These are phyloP conservation scores for Chloromyia formosa DNA, from an alignment of 2,888 invertebrate genomes.

Conservation along the genomic window DNA sequence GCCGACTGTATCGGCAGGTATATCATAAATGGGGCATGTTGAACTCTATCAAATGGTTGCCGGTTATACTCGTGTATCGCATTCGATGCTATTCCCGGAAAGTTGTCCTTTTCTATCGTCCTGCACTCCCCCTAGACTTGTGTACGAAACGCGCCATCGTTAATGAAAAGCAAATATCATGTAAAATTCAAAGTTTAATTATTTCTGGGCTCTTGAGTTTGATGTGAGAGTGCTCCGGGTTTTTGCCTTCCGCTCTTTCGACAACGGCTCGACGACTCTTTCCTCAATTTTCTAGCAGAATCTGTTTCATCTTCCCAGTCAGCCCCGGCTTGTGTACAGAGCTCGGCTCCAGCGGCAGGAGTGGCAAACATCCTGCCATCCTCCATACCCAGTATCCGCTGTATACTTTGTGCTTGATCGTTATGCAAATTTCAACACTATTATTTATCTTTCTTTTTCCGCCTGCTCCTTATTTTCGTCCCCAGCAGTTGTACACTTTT, in stretches of 20 bases:
- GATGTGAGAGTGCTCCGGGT: constrained; percentile 21
- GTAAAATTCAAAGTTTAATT: constrained; percentile 50
- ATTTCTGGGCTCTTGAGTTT: constrained; percentile 46
- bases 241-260: constrained; percentile 3
- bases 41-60: constrained; percentile 38
- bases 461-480: background rate
- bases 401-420: constrained; percentile 31
- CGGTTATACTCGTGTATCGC: constrained; percentile 25
- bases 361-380: constrained; percentile 19
- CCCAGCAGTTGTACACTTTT: background rate
- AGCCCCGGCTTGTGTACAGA: background rate
- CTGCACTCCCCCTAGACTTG: constrained; percentile 24
- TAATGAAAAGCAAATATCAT: constrained; percentile 51
- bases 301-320: constrained; percentile 20
- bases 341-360: background rate
- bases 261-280: constrained; percentile 3
- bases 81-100: constrained; percentile 3
- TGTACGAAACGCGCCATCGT: constrained; percentile 46
- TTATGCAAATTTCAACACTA: constrained; percentile 44
- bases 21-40: background rate
- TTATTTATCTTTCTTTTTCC: constrained; percentile 37
- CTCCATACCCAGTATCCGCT: background rate
- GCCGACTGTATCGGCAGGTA: constrained; percentile 10
- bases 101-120: constrained; percentile 30
- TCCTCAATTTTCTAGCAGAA: constrained; percentile 18